Evolutionary conservation across 64 coral and sea anemone genomes (phyloP).

Genomic region (Catalaphyllia jardinei): DNA sequence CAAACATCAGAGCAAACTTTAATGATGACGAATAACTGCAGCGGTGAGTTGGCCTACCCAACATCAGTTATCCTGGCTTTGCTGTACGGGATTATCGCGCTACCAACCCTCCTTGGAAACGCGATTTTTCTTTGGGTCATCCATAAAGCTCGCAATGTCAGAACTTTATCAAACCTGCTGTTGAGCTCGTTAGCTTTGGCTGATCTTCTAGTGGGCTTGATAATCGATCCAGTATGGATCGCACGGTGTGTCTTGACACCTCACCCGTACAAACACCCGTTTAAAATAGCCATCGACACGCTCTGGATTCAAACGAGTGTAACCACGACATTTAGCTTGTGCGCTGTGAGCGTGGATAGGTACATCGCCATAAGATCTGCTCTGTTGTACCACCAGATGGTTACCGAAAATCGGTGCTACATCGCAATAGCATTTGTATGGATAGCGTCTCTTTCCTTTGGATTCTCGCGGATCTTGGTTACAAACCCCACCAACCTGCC

Average conservation of each 20-base stretch:
- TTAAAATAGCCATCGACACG: slow-evolving; percentile 42
- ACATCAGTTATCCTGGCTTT: slow-evolving; percentile 34
- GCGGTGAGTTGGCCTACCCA: background rate
- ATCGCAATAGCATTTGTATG: slow-evolving; percentile 5
- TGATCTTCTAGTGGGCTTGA: slow-evolving; percentile 63
- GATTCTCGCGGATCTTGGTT: background rate
- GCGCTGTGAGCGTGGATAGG: slow-evolving; percentile 43
- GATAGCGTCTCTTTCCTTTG: slow-evolving; percentile 13
- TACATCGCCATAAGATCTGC: slow-evolving; percentile 23
- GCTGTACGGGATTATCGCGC: slow-evolving; percentile 36
- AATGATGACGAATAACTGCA: slow-evolving; percentile 11
- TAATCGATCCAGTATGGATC: slow-evolving; percentile 75
- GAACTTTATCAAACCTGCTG: slow-evolving; percentile 65
- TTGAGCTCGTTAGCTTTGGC: slow-evolving; percentile 68
- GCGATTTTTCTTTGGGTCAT: slow-evolving; percentile 53
- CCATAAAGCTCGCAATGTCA: slow-evolving; percentile 40
- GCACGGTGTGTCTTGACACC: slow-evolving; percentile 45
- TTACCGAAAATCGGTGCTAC: background rate
- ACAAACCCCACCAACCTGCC: slow-evolving; percentile 9
- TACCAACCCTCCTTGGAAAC: slow-evolving; percentile 59
- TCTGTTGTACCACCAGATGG: slow-evolving; percentile 5
- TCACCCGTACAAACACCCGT: slow-evolving; percentile 40
- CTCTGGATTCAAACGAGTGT: slow-evolving; percentile 38
- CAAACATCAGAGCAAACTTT: background rate
- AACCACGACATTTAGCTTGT: slow-evolving; percentile 45